phyloP scores from a whole-genome alignment of 2,888 invertebrate genomes.

The Nowickia ferox region DNA sequence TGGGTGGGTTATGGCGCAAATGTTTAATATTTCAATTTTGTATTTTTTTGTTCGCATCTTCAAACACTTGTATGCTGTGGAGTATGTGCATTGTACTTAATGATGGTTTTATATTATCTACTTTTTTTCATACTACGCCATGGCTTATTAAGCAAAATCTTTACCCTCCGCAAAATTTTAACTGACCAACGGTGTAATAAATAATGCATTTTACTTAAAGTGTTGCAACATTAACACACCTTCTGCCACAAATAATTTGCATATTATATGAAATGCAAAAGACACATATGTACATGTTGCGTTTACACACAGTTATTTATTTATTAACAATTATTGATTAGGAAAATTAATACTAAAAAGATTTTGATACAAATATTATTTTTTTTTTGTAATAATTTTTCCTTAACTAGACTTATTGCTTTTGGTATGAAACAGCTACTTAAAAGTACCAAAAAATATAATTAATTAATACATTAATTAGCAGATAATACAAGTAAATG shows the following conservation, averaged over 20 bases:
- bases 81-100: constrained; percentile 37
- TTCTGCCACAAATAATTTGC: constrained; percentile 58
- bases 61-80: constrained; percentile 1
- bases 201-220: constrained; percentile 58
- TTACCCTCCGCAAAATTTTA: background rate
- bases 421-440: constrained; percentile 40
- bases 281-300: constrained; percentile 1
- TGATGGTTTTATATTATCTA: constrained; percentile 19
- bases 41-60: background rate
- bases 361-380: constrained; percentile 7
- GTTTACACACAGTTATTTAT: constrained; percentile 39
- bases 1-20: no score
- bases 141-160: constrained; percentile 49
- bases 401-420: background rate
- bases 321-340: constrained; percentile 23
- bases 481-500: background rate
- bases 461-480: no score
- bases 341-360: constrained; percentile 31
- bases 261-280: constrained; percentile 58
- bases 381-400: background rate
- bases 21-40: constrained; percentile 25
- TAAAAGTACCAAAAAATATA: constrained; percentile 44
- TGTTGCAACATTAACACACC: constrained; percentile 63
- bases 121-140: constrained; percentile 34
- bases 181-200: constrained; percentile 50